Evolutionary conservation across 2,113 vertebrate species (phyloP), one percentile per base, ranked within the genome.

Genomic region (Anoplopoma fimbria): DNA sequence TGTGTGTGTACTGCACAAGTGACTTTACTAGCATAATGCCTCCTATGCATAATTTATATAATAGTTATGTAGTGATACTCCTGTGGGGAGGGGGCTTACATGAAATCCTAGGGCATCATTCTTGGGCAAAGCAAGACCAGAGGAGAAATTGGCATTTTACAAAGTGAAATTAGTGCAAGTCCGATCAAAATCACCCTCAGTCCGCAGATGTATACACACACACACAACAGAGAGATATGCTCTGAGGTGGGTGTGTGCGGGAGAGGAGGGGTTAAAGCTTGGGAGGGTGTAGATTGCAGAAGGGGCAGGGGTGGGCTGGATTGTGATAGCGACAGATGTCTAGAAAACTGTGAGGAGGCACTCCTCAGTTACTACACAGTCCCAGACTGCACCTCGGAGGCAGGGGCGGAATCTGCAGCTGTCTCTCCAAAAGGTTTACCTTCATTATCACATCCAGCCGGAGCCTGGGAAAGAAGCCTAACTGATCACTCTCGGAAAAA

Each of bases 301-400:
- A 45, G 17, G 87, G 78, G 91, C 69, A 63, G 70, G 91, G 88
- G 85, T 81, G 89, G 91, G 92, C 86, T 87, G 88, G 85, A 86
- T 75, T 90, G 92, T 85, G 92, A 88, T 93, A 92, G 83, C 92
- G 94, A 95, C 94, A 94, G 93, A 95, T 95, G 95, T 95, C 94
- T 88, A 86, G 85, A 92, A 76, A 85, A 89, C 87, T 76, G 91
- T 79, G 87, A 92, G 90, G 84, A 87, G 84, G 90, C 89, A 82
- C 85, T 91, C 81, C 84, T 89, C 88, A 67, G 68, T 81, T 87
- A 64, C 88, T 81, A 53, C 89, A 83, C 90, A 90, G 85, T 84
- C 85, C 82, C 86, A 87, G 42, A 76, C 92, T 91, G 92, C 90
- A 93, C 84, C 90, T 91, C 90, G 63, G 88, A 93, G 90, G 92